Evolutionary conservation across 2,797 vertebrate genomes (phyloP).

Genomic region (Silurus lanzhouensis): DNA sequence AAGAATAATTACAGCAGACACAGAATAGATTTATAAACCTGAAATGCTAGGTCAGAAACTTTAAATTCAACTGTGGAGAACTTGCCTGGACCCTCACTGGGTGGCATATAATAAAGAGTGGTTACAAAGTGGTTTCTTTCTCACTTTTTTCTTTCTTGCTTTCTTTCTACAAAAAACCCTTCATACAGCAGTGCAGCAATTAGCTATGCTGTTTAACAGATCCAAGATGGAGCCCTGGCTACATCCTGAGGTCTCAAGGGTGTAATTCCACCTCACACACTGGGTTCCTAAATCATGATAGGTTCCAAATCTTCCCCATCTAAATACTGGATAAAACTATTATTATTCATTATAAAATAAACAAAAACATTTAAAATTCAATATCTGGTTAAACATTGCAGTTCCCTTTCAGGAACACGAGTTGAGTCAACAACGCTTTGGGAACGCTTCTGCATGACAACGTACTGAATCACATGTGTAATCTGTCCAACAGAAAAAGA

Average conservation of each 20-base stretch:
- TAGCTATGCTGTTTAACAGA: background rate
- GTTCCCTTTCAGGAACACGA: too few species aligned
- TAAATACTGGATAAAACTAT: too few species aligned
- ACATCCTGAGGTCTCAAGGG: too few species aligned
- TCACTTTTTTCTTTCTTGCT: background rate
- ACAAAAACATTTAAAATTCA: background rate
- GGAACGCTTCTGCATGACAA: too few species aligned
- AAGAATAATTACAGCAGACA: constrained; percentile 1
- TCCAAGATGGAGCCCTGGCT: too few species aligned
- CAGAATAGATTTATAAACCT: background rate
- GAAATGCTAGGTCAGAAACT: background rate
- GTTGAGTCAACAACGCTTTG: too few species aligned
- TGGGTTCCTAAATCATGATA: background rate
- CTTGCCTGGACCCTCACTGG: background rate
- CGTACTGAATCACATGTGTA: too few species aligned
- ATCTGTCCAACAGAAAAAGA: too few species aligned
- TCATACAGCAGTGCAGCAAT: background rate
- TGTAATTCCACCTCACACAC: background rate
- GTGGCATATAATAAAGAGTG: background rate
- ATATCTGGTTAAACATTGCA: background rate
- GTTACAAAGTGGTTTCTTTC: background rate
- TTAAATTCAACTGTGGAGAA: background rate
- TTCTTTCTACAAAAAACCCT: background rate
- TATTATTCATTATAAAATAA: background rate
- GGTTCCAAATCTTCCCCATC: background rate